Evolutionary conservation across 2,797 vertebrate genomes (phyloP), one percentile per base, ranked within the genome.

Genomic region (Hydrophis major): DNA sequence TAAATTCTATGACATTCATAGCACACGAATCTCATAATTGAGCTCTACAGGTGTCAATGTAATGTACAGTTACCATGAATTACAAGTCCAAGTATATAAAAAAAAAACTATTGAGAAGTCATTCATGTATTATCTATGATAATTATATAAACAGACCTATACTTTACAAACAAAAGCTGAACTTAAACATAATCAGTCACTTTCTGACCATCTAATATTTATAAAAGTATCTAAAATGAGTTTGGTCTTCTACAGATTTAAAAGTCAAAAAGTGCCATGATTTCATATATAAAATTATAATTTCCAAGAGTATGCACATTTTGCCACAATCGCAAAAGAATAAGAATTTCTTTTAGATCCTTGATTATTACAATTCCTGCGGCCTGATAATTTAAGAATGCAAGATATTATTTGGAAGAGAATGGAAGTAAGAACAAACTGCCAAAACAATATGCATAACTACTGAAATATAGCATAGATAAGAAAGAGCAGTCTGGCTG

Each of bases 21-120:
- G 74, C 91, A 92, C 90, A 63, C 93, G 0, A 95, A 93, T 94
- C 86, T 88, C 88, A 93, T 90, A 83, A 56, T 57, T 92, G 89
- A 92, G 74, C 27, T 90, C 91, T 0, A 0, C n/a, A 94, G 78
- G 56, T 69, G n/a, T 42, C 55, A 94, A 93, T 61, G 88, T 66
- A 37, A 28, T 1, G 0, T 10, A 3, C 87, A 37, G 89, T 7
- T 95, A 94, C 89, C 94, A 94, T 42, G 92, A 95, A 92, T 91
- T 92, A 94, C 50, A 22, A 6, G 69, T 88, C 91, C 93, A 92
- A 28, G 91, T 74, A 60, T 63, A 92, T 89, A 89, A 88, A 83
- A 1, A 32, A 1, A 89, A 86, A 90, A 42, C 89, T 74, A 4
- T 89, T 92, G 53, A 16, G 11, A 78, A 60, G 42, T 60, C 53